Evolutionary conservation across 2,113 vertebrate genomes (phyloP), one percentile per base, ranked within the genome.

Genomic region (Lipotes vexillifer): DNA sequence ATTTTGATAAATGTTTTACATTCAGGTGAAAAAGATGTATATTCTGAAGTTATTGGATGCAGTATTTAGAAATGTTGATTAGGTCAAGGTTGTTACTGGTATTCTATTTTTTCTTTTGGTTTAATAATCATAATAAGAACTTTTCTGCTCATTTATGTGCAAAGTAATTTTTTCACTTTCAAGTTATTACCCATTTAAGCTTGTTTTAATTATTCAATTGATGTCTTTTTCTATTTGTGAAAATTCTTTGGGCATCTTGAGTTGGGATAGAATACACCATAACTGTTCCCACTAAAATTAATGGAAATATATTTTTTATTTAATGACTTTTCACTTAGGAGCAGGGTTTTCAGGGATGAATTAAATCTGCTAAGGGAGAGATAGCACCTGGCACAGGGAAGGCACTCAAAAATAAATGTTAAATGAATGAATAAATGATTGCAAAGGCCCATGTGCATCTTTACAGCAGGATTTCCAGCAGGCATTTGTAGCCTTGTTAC

Each of bases 231-330:
- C 41, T 93, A 36, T 61, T 33, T 68, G 6, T 72, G 46, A 82
- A 90, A 90, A 75, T 78, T 90, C 18, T 92, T 71, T 44, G 41
- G 27, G 33, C 29, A 94, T 59, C 71, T 83, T 88, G 21, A 74
- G 21, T 72, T 88, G 38, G 44, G 10, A 72, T 92, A n/a, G 52
- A 72, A 72, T 55, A 9, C 1, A 93, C 31, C 66, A 63, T 69
- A 88, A 68, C 21, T 89, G 38, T 87, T 93, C 3, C 41, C 11
- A 33, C 55, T 91, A 71, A 93, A 88, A 91, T 78, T 82, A 94
- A 66, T 88, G 33, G 57, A 66, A 84, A 57, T 75, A n/a, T 90
- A 49, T 49, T 90, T 95, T 93, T 87, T 36, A 88, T 57, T 91
- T 94, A 83, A 69, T 88, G 44, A 65, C 52, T 83, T 86, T 90